Conservation (phyloP, 2,113 vertebrate genomes). For the Dinomys branickii region DNA sequence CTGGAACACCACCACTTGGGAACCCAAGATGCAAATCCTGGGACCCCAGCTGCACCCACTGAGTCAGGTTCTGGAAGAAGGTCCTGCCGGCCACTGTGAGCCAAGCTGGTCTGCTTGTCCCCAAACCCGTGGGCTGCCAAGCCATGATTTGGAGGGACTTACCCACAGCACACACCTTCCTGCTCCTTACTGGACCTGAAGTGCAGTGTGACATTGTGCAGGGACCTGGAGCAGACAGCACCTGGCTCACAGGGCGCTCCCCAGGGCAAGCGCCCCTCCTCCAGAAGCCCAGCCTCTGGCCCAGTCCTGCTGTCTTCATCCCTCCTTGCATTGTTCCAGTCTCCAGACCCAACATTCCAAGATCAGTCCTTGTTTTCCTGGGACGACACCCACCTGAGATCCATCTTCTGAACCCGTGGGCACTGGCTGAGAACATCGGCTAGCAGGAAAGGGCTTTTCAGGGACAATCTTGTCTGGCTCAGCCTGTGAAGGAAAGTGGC, state of each 20-base stretch:
- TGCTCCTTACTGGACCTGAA: conserved; percentile 60
- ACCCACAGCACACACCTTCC: conserved; percentile 77
- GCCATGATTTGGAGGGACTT: neutral
- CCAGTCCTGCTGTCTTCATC: neutral
- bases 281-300: neutral
- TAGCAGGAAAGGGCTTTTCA: conserved; percentile 83
- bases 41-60: neutral
- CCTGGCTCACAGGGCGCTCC: neutral
- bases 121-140: accelerated
- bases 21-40: neutral
- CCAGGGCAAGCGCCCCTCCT: accelerated
- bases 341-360: neutral
- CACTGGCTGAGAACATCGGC: conserved; percentile 84
- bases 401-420: conserved; percentile 77
- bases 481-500: conserved; percentile 84
- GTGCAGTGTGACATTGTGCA: conserved; percentile 66
- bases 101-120: neutral
- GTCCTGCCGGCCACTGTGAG: neutral
- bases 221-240: conserved; percentile 75
- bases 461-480: conserved; percentile 84
- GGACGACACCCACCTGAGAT: conserved; percentile 81
- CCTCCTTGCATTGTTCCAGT: neutral
- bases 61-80: neutral
- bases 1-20: neutral
- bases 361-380: neutral